Base-by-base conservation (phyloP, 2,888 invertebrate species). In the Erpobdella octoculata region DNA sequence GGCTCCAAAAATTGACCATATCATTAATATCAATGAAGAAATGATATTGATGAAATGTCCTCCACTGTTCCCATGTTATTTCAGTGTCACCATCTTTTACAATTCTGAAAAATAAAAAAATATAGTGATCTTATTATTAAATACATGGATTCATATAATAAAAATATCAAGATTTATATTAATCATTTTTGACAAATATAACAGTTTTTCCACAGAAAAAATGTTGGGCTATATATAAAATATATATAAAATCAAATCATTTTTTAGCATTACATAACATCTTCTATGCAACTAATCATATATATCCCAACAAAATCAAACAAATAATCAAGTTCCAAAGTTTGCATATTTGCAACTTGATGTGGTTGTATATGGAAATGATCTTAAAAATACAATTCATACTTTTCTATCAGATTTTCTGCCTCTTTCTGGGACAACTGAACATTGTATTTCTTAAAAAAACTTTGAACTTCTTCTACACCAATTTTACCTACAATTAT, bases 1-100 rank as follows among this genome's bases (percentile, higher is more conserved):
- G 94, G 81, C 93, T 87, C 95, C 95, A 96, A 84, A 93, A 95
- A 79, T 88, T 88, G 79, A 94, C 91, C 79, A 96, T 89, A 75
- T 92, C 92, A 80, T 90, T 90, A 74, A 95, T 90, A 82, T 93
- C 91, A 33, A 89, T 88, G 72, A 90, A 91, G 5, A 95, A 94
- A 61, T 93, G 93, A 76, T 94, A 88, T 35, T 94, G 86, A 76
- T 96, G 86, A 84, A 91, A 95, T 83, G 94, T 93, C 77, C 95
- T 88, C 93, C 95, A 96, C 84, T 95, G 94, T 12, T 64, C 68
- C 75, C 76, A 75, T n/a, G 58, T 33, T 6, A 69, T 58, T 46
- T 18, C 25, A n/a, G n/a, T n/a, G 36, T 46, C 25, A 9, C 12
- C 28, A n/a, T 67, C 67, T n/a, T 38, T 46, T 1, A 41, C 67